A percentile compares a stretch with the other conserved stretches of the same genome.
Conservation (phyloP, 2,797 vertebrate genomes). For the Sebastes hopkinsi region DNA sequence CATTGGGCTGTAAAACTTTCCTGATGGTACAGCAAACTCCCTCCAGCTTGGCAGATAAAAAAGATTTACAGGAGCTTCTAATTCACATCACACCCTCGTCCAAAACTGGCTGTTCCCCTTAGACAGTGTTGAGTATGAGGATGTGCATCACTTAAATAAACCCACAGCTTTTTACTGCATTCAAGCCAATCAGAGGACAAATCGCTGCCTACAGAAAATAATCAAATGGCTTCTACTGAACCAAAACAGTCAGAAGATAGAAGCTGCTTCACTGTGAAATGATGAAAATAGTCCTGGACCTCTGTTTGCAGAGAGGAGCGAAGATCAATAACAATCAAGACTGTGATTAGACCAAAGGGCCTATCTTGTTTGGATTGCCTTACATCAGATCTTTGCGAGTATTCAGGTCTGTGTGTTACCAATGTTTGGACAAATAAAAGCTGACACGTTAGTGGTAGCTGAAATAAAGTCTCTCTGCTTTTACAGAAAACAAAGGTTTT, state of each 20-base stretch:
- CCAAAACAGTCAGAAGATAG: constrained; percentile 1
- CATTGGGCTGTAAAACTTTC: constrained; percentile 3
- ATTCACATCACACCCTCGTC: constrained; percentile 14
- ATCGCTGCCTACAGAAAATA: not conserved
- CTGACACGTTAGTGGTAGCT: not conserved
- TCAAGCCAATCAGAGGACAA: not conserved
- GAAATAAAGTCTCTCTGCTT: constrained; percentile 18
- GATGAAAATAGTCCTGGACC: constrained; percentile 33
- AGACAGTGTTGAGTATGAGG: constrained; percentile 49
- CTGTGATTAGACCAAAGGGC: constrained; percentile 35
- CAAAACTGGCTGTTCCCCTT: constrained; percentile 22
- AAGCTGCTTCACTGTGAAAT: constrained; percentile 25
- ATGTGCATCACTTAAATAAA: constrained; percentile 50
- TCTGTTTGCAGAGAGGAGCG: constrained; percentile 36
- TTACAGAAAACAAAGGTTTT: constrained; percentile 36
- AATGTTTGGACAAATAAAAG: constrained; percentile 46
- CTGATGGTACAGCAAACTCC: not conserved
- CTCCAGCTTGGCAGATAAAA: constrained; percentile 20
- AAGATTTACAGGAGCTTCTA: constrained; percentile 40
- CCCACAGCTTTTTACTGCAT: not conserved
- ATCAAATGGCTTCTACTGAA: not conserved
- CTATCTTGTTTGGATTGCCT: constrained; percentile 39
- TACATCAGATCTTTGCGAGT: constrained; percentile 20
- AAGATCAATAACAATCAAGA: constrained; percentile 55
- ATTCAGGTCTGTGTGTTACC: constrained; percentile 14